A percentile compares a stretch with the other conserved stretches of the same genome.
phyloP scores from a whole-genome alignment of 2,797 vertebrate species.

The Liparis tanakae region DNA sequence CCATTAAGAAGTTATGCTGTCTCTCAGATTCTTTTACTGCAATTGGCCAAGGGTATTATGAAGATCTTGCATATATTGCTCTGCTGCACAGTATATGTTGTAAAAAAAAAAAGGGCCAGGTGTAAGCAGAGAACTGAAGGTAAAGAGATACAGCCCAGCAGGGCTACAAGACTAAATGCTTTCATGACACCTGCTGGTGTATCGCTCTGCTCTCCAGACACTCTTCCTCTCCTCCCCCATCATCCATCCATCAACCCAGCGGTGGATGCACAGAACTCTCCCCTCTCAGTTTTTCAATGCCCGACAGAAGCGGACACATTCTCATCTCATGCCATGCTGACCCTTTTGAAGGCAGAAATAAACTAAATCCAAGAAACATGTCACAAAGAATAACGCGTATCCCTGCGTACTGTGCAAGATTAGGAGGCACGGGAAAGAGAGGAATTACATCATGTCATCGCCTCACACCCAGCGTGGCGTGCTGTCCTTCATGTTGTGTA shows the following conservation, averaged over 20 bases:
- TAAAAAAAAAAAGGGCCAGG: slow-evolving; percentile 17
- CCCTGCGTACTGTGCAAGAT: slow-evolving; percentile 42
- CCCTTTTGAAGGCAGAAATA: slow-evolving; percentile 67
- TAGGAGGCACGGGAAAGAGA: slow-evolving; percentile 32
- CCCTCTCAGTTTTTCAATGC: slow-evolving; percentile 61
- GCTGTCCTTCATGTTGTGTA: slow-evolving; percentile 8
- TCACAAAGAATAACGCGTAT: slow-evolving; percentile 52
- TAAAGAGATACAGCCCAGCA: slow-evolving; percentile 48
- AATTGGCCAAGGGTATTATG: slow-evolving; percentile 1
- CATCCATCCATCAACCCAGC: slow-evolving; percentile 69
- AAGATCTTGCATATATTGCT: slow-evolving; percentile 19
- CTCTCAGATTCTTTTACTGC: background rate
- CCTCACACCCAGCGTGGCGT: slow-evolving; percentile 25
- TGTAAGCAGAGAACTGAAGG: slow-evolving; percentile 38
- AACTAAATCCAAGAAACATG: slow-evolving; percentile 61
- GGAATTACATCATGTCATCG: slow-evolving; percentile 49
- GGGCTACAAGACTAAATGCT: slow-evolving; percentile 64
- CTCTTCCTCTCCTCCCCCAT: slow-evolving; percentile 45
- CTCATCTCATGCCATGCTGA: slow-evolving; percentile 67
- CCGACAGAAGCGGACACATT: slow-evolving; percentile 64
- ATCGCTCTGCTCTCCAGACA: slow-evolving; percentile 42
- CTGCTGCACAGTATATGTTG: slow-evolving; percentile 15
- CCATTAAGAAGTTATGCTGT: background rate
- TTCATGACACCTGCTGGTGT: slow-evolving; percentile 77
- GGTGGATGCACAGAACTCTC: slow-evolving; percentile 48